phyloP scores from a whole-genome alignment of 1,140 invertebrate genomes.

The Temnothorax curvispinosus region DNA sequence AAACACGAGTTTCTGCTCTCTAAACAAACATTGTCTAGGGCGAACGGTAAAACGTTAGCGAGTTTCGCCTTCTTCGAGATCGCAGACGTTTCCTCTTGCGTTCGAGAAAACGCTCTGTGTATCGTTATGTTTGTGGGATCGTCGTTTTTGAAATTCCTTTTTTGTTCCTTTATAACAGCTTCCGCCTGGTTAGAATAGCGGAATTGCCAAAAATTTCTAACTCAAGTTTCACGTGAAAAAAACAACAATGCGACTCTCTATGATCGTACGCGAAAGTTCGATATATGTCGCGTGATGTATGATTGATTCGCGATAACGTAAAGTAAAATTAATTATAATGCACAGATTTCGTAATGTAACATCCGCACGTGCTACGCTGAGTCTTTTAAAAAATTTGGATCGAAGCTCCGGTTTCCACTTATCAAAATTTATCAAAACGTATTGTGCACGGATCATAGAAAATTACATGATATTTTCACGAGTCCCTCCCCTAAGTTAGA shows the following conservation, averaged over 20 bases:
- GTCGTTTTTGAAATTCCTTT: constrained; percentile 24
- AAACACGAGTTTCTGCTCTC: constrained; percentile 73
- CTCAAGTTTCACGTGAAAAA: constrained; percentile 24
- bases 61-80: constrained; percentile 60
- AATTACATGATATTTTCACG: constrained; percentile 11
- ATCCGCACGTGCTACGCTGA: not conserved
- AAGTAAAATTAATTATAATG: not conserved
- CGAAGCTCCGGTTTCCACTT: constrained; percentile 1
- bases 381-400: constrained; percentile 5
- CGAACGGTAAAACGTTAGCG: constrained; percentile 76
- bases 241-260: constrained; percentile 14
- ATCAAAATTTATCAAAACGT: constrained; percentile 54
- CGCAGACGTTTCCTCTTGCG: not conserved
- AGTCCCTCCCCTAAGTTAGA: constrained; percentile 13
- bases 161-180: not conserved
- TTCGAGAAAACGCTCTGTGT: constrained; percentile 23
- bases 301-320: not conserved
- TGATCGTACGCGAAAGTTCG: not conserved
- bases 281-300: not conserved
- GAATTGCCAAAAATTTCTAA: constrained; percentile 41
- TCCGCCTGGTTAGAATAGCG: constrained; percentile 35
- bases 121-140: constrained; percentile 52
- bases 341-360: not conserved
- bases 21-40: constrained; percentile 81
- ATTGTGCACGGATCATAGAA: constrained; percentile 18